Evolutionary conservation across 2,113 vertebrate species (phyloP), one percentile per base, ranked within the genome.

Genomic region (Oxyura jamaicensis): DNA sequence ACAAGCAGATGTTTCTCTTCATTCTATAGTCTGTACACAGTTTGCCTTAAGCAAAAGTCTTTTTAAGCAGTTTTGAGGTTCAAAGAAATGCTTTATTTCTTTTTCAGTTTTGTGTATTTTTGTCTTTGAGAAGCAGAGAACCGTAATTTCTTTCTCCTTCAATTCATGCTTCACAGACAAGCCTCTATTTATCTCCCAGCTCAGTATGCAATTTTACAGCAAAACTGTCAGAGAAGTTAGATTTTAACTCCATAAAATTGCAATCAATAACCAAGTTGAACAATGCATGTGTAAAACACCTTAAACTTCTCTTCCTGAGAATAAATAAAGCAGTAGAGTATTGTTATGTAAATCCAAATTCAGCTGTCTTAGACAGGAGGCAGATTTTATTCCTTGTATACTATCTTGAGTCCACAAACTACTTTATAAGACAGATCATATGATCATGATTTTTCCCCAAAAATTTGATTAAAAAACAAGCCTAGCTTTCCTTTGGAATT

Each of bases 1-100:
- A 11, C 50, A 66, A 88, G 88, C 92, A 90, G 67, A 72, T 93
- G 90, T 90, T 93, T 96, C 88, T 88, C 29, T 88, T 92, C 88
- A 62, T 71, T 63, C 39, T 44, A 2, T 21, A 79, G 55, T 16
- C 63, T 83, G 79, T 58, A 81, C 86, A 81, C 3, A 39, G 42
- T 86, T 77, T 77, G 72, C 71, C 77, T 83, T 88, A 55, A 85
- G 74, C 33, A 91, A 35, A 80, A 79, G 86, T 36, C 17, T 55
- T 41, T 44, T 80, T 36, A 13, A 71, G 44, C 14, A 90, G 62
- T 82, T 95, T 12, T 90, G 79, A 93, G 91, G 76, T 91, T 91
- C 90, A 94, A 91, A 93, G 80, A 88, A 20, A 44, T 20, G 46
- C 52, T 52, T 44, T 39, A 31, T 88, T 91, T 83, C 29, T 90